Base-by-base conservation (phyloP, 2,888 invertebrate species). In the Oegoconia quadripuncta region DNA sequence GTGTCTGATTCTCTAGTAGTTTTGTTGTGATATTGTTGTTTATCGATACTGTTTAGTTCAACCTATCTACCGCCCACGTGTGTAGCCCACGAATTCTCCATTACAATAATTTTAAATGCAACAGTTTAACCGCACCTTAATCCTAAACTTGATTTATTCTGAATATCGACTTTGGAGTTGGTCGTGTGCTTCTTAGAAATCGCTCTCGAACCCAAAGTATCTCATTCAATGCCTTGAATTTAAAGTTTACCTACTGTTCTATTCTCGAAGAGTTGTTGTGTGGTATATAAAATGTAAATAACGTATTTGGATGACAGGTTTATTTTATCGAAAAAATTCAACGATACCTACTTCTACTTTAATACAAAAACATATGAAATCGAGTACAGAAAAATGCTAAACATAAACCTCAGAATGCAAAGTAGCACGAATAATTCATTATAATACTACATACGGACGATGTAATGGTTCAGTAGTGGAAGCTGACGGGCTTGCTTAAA, bases 151-250 rank as follows among this genome's bases (percentile, higher is more conserved):
- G 37, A 39, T 42, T 48, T 44, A 38, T 40, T 40, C 41, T 42
- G 18, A 37, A 37, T 13, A 20, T 39, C 22, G 27, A 35, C 22
- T 15, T 20, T 9, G 31, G 35, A 35, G n/a, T n/a, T n/a, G n/a
- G n/a, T n/a, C n/a, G n/a, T 32, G 17, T 30, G 40, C 23, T 45
- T 36, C 34, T 34, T 39, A 34, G 37, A 45, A 46, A 29, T 37
- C 34, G 16, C 13, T 27, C 35, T 29, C 29, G 34, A 26, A 36
- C 34, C 37, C 37, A 39, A n/a, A 15, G 35, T 28, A 16, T 36
- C 16, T 46, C 55, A 62, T 64, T 50, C 44, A 46, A 35, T 23
- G 37, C 37, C 56, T 61, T 64, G 63, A 63, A 64, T 64, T n/a
- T n/a, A n/a, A n/a, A n/a, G n/a, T n/a, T n/a, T n/a, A n/a, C n/a